Evolutionary conservation across 2,888 invertebrate genomes (phyloP), one percentile per base, ranked within the genome.

Genomic region (Polydrusus tereticollis): DNA sequence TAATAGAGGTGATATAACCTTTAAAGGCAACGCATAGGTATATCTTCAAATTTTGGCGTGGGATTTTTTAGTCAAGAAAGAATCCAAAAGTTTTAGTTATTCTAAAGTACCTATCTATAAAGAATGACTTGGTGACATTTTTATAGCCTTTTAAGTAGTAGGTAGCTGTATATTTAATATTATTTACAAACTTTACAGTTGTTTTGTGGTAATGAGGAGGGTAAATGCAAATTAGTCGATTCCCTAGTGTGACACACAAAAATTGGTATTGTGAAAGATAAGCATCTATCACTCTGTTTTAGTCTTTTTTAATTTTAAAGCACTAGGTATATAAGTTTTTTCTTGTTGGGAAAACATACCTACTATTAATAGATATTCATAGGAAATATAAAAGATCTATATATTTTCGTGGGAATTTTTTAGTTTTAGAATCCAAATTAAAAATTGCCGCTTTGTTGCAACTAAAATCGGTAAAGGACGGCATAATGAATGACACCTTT

Each of bases 201-300:
- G 52, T 55, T 55, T 55, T 55, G 64, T 45, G 36, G 21, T 47
- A 58, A 47, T 58, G 45, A 45, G 8, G 64, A 21, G 23, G 36
- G 64, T 38, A 62, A 71, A 71, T 71, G 71, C 66, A 71, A 71
- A 71, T 71, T 64, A 47, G 16, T 41, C 50, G 69, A 21, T 50
- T 29, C 41, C 64, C 70, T 26, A 45, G 38, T n/a, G 69, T 20
- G 63, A 62, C 43, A 55, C 23, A 52, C 55, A 55, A 26, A 14
- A 10, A 16, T 18, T 7, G 21, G n/a, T 12, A 23, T 18, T 18
- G 1, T 29, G 16, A 26, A 26, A 29, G 52, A 55, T 18, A 16
- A 29, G 16, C 6, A 29, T 55, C 29, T 55, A 26, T 16, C 18
- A 29, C n/a, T n/a, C n/a, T n/a, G n/a, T n/a, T n/a, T n/a, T n/a